Evolutionary conservation across 1,140 invertebrate species (phyloP), one percentile per base, ranked within the genome.

Genomic region (Cotesia typhae): DNA sequence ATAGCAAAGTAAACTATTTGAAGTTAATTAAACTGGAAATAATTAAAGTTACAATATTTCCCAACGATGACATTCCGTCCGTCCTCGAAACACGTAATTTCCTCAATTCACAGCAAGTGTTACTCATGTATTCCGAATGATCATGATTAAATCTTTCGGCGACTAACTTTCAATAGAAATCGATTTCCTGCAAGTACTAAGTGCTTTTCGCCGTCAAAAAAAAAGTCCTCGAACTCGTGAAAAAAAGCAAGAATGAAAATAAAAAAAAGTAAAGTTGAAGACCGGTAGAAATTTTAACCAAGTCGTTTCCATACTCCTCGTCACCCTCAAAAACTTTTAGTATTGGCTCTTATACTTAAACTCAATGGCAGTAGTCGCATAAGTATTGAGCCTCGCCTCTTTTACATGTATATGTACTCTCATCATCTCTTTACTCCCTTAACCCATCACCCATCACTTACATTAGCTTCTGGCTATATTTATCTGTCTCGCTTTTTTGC

Each of bases 281-380:
- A 17, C 0, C 20, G n/a, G 51, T 60, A 64, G 69, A 66, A 71
- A 76, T 57, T 35, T 36, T 7, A 70, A 52, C 38, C 38, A 61
- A 28, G 57, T 59, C 36, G 57, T 70, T 70, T 75, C 74, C 71
- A 77, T 74, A 67, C 67, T 75, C 74, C 73, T 74, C 74, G 74
- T 72, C 59, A 66, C 72, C 51, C 71, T 74, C 67, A 70, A 75
- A 71, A 64, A 75, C 74, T 71, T 70, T n/a, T 61, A 73, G 74
- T 63, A 70, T 73, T 66, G 63, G 55, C 76, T 78, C 75, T 75
- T 77, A 74, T 47, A 47, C 10, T 4, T 47, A 47, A 47, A 47
- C 5, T 47, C 41, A 47, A 47, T 47, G 5, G 57, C 72, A 74
- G 75, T 63, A 71, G 38, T 66, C 70, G n/a, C 5, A n/a, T 17